Base-by-base conservation (phyloP, 1,140 invertebrate species). In the Wasmannia auropunctata region DNA sequence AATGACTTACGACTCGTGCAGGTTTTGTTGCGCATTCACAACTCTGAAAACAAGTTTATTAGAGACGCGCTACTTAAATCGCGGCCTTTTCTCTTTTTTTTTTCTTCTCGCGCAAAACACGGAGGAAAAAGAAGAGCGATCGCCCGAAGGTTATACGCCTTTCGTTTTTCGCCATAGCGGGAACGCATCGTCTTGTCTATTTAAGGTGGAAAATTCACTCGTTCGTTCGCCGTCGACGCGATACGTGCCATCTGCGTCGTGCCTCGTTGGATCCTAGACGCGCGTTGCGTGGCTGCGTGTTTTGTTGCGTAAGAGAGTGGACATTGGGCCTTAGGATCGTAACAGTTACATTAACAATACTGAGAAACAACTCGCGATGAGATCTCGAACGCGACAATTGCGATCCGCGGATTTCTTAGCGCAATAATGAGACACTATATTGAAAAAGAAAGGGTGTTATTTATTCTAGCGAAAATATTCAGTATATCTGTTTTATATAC, bases 161-260 rank as follows among this genome's bases (percentile, higher is more conserved):
- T 91, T 91, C 91, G 79, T 91, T 91, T 91, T 91, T 91, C 90
- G 69, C 91, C 90, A 88, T 91, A 91, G 37, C 60, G 77, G 85
- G 91, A n/a, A 91, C 87, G 79, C 72, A 88, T 90, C 65, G 83
- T 86, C 86, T 85, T 85, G 72, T 51, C 91, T 92, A 92, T 92
- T 85, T 92, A 91, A 85, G 91, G 91, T 56, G 90, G 90, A 91
- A 92, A 92, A 92, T 92, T 92, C 86, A 86, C 84, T 90, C 46
- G 79, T 81, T 90, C 87, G 74, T 90, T 90, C n/a, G 58, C 86
- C 86, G 83, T 90, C 88, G 83, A 54, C 60, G 37, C 40, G 43
- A 60, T 31, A 49, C 83, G 54, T 87, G 76, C 89, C 87, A 91
- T 91, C 86, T 90, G 86, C 86, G 88, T 88, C 81, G 56, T 69